Evolutionary conservation across 2,113 vertebrate species (phyloP).

Genomic region (Silurus asotus): DNA sequence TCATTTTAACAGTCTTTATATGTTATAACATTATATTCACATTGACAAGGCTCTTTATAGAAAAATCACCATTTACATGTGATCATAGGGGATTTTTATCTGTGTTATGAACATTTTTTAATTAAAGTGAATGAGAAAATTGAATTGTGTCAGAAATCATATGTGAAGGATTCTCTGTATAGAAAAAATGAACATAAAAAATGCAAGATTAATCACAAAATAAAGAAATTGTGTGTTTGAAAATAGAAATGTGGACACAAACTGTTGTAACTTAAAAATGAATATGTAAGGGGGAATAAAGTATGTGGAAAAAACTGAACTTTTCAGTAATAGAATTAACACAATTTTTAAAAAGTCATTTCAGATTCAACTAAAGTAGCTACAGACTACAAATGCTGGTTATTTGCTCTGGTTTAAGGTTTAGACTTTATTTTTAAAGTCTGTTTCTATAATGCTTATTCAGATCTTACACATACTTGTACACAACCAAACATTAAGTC

Average conservation of each 20-base stretch:
- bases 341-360: background rate
- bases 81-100: background rate
- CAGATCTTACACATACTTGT: conserved; percentile 14
- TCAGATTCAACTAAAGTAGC: background rate
- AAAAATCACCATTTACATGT: conserved; percentile 4
- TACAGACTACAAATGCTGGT: background rate
- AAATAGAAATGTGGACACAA: background rate
- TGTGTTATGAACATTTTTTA: background rate
- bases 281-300: background rate
- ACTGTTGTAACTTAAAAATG: background rate
- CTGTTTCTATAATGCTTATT: background rate
- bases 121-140: background rate
- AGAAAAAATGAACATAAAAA: background rate
- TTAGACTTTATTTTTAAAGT: background rate
- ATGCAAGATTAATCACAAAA: background rate
- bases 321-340: background rate
- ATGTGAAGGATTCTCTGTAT: background rate
- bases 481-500: conserved; percentile 27
- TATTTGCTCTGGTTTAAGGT: background rate
- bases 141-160: background rate
- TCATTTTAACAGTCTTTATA: conserved; percentile 2
- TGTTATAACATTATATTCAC: background rate
- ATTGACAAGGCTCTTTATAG: background rate
- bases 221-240: background rate
- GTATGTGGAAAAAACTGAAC: background rate